Percentiles rank a stretch among this genome's conserved stretches.
Evolutionary conservation across 2,797 vertebrate genomes (phyloP).

Genomic region (Choloepus didactylus): DNA sequence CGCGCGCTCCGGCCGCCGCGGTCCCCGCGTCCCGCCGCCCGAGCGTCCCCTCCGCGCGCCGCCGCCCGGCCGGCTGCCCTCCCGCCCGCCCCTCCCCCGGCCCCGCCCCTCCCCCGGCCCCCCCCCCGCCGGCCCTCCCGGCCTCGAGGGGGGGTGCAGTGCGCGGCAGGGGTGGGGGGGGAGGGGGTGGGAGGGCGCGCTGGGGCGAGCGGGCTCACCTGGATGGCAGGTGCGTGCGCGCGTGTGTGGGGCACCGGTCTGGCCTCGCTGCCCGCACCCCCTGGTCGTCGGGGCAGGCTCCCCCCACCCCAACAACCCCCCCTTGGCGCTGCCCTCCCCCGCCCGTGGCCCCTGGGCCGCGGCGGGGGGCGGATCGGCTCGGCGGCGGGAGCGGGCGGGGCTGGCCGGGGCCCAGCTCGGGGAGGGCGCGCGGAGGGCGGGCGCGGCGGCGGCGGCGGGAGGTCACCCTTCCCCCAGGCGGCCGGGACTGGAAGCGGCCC

Average conservation of each 20-base stretch:
- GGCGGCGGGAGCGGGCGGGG: neutral
- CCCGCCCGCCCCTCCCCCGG: constrained; percentile 17
- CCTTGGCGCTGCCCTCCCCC: neutral
- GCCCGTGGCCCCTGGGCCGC: neutral
- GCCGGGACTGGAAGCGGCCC: constrained; percentile 60
- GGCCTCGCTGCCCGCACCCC: too few relatives aligned
- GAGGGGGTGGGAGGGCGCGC: neutral
- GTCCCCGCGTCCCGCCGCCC: constrained; percentile 71
- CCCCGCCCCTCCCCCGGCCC: constrained; percentile 19
- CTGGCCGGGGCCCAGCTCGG: constrained; percentile 28
- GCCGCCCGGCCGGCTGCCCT: constrained; percentile 2
- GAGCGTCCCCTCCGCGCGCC: constrained; percentile 69
- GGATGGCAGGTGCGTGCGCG: constrained; percentile 7
- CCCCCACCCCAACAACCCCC: too few relatives aligned
- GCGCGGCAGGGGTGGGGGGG: too few relatives aligned
- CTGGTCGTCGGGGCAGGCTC: neutral
- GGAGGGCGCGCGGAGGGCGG: neutral
- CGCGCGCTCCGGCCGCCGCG: constrained; percentile 64
- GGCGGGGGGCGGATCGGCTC: neutral
- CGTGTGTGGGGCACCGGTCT: neutral
- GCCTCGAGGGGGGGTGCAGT: neutral
- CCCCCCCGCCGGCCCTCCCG: neutral
- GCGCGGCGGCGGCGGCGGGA: neutral
- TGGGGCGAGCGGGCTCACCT: constrained; percentile 3
- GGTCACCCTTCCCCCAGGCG: constrained; percentile 72